phyloP scores from a whole-genome alignment of 92 coral and sea anemone genomes.

The Zoanthus gigantus region DNA sequence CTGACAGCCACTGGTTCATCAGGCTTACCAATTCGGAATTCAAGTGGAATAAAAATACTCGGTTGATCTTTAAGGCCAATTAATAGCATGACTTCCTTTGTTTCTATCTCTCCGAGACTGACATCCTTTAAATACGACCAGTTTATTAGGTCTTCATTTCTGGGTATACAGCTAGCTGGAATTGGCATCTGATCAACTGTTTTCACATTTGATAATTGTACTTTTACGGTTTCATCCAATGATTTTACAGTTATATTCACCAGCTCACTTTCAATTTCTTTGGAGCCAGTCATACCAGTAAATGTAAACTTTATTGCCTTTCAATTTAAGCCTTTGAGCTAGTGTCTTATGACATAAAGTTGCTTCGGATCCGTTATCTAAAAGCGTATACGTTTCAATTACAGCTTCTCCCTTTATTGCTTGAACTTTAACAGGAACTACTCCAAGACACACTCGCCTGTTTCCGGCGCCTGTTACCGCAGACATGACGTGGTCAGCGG shows the following conservation, averaged over 20 bases:
- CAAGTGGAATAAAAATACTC: constrained; percentile 47
- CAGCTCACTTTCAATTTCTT: constrained; percentile 42
- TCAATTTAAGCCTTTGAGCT: constrained; percentile 4
- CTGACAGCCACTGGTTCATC: constrained; percentile 60
- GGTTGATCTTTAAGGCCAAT: constrained; percentile 63
- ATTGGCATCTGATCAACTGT: constrained; percentile 72
- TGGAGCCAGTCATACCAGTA: constrained; percentile 72
- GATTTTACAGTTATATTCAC: constrained; percentile 58
- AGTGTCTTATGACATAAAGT: constrained; percentile 72
- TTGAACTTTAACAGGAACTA: constrained; percentile 70
- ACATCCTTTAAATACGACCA: constrained; percentile 57
- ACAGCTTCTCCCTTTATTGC: constrained; percentile 45
- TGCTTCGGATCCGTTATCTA: constrained; percentile 54
- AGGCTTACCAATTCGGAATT: constrained; percentile 43
- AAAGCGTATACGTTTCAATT: constrained; percentile 55
- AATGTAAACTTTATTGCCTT: constrained; percentile 51
- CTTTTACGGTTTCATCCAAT: constrained; percentile 39
- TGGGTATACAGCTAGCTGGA: constrained; percentile 40
- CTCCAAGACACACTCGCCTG: constrained; percentile 69
- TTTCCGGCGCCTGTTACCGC: constrained; percentile 79
- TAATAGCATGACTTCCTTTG: constrained; percentile 47
- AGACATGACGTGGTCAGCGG: neutral
- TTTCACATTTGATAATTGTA: constrained; percentile 63
- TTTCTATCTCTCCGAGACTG: constrained; percentile 32
- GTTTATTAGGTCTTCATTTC: constrained; percentile 2